Conservation (phyloP, 2,797 vertebrate species). For the Molothrus aeneus region DNA sequence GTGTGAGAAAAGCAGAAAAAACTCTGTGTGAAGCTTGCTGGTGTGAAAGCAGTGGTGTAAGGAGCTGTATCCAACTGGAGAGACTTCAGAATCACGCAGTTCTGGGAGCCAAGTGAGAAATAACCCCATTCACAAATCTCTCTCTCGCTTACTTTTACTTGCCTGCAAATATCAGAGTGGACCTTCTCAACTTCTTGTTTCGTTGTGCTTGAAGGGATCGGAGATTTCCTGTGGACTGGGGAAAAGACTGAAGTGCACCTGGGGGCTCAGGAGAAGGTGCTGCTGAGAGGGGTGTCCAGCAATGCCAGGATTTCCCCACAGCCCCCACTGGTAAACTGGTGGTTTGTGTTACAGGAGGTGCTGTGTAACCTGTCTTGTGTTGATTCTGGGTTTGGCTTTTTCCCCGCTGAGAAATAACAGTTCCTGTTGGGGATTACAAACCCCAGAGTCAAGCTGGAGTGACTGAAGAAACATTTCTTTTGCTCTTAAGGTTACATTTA, state of each 20-base stretch:
- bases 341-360: neutral
- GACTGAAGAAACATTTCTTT: neutral
- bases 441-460: neutral
- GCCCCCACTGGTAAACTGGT: accelerated
- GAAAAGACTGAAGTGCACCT: neutral
- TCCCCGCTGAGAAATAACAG: neutral
- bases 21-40: neutral
- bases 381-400: neutral
- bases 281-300: neutral
- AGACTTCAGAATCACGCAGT: neutral
- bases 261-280: neutral
- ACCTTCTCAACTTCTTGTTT: neutral
- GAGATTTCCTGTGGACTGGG: neutral
- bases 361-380: neutral
- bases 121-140: neutral
- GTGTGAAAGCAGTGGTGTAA: neutral
- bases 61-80: neutral
- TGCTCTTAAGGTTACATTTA: neutral
- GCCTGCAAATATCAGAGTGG: neutral
- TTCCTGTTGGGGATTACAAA: neutral
- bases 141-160: neutral
- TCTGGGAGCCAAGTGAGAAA: neutral
- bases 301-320: accelerated
- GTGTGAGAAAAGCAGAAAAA: neutral
- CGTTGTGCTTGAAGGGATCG: neutral